These are phyloP conservation scores for Ochotona curzoniae DNA, from an alignment of 2,113 vertebrate genomes.

Conservation along the genomic window DNA sequence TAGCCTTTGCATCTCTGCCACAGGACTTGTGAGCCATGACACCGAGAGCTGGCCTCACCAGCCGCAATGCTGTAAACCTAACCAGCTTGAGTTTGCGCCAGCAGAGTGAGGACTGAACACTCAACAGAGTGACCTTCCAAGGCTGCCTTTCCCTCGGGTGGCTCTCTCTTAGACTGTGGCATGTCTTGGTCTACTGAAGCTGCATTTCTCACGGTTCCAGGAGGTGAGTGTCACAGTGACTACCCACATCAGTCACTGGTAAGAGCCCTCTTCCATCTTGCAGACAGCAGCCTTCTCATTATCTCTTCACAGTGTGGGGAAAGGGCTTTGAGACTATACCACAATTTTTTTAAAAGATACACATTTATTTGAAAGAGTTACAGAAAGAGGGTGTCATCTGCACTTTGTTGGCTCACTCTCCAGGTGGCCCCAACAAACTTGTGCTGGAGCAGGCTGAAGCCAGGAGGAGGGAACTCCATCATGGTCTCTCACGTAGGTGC, in stretches of 20 bases:
- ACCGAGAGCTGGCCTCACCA: background rate
- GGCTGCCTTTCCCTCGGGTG: background rate
- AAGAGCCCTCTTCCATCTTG: background rate
- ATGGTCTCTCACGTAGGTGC: no score
- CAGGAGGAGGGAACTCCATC: no score
- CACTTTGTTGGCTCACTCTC: no score
- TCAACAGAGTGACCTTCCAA: background rate
- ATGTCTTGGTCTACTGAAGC: background rate
- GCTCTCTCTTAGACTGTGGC: background rate
- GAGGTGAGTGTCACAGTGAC: background rate
- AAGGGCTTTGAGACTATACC: no score
- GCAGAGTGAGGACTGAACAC: no score
- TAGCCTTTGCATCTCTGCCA: background rate
- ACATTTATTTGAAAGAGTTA: background rate
- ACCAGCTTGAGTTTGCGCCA: background rate
- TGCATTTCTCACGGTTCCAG: background rate
- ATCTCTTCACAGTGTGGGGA: background rate
- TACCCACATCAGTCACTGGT: background rate
- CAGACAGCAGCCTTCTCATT: background rate
- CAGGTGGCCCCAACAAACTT: no score
- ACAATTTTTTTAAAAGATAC: no score
- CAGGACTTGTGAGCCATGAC: background rate
- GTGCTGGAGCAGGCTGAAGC: no score
- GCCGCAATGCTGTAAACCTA: background rate
- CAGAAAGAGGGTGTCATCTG: background rate